Evolutionary conservation across 1,140 invertebrate species (phyloP).

Genomic region (Drosophila setifemur): DNA sequence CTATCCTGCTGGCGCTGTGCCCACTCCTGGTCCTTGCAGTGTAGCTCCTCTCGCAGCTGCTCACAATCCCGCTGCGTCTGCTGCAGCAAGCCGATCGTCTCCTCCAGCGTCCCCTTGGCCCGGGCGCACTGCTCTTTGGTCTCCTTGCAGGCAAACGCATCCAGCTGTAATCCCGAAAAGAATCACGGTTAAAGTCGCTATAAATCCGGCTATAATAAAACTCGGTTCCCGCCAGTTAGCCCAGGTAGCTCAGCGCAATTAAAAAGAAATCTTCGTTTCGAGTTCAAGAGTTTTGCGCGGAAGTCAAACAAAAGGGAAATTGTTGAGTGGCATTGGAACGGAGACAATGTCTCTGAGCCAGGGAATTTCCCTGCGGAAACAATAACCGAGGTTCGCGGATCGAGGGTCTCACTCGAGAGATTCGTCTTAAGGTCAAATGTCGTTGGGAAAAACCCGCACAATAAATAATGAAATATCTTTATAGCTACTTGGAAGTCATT

Average conservation of each 20-base stretch:
- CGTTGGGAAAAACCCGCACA: constrained; percentile 1
- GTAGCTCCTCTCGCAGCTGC: constrained; percentile 84
- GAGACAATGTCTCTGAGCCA: constrained; percentile 18
- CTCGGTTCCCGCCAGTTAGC: neutral
- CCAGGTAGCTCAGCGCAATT: constrained; percentile 12
- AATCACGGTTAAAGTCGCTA: constrained; percentile 21
- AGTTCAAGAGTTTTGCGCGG: constrained; percentile 33
- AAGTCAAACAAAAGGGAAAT: constrained; percentile 21
- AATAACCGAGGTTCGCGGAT: constrained; percentile 11
- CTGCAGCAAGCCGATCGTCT: constrained; percentile 83
- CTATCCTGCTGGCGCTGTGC: constrained; percentile 56
- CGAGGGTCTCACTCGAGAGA: constrained; percentile 9
- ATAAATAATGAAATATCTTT: neutral
- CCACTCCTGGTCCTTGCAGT: constrained; percentile 81
- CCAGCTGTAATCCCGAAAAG: constrained; percentile 84
- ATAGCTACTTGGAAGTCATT: too few species aligned
- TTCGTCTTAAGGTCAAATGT: constrained; percentile 6
- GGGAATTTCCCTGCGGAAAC: constrained; percentile 37
- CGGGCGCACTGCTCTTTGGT: constrained; percentile 80
- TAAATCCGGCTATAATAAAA: constrained; percentile 12
- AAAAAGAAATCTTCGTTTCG: constrained; percentile 34
- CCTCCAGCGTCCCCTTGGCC: constrained; percentile 83
- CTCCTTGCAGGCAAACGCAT: constrained; percentile 85
- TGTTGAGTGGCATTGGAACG: constrained; percentile 5
- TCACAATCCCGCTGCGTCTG: constrained; percentile 83